Percentiles rank a stretch among this genome's conserved stretches.
These are phyloP conservation scores for Ceriagrion tenellum DNA, from an alignment of 2,888 invertebrate genomes.

Conservation along the genomic window DNA sequence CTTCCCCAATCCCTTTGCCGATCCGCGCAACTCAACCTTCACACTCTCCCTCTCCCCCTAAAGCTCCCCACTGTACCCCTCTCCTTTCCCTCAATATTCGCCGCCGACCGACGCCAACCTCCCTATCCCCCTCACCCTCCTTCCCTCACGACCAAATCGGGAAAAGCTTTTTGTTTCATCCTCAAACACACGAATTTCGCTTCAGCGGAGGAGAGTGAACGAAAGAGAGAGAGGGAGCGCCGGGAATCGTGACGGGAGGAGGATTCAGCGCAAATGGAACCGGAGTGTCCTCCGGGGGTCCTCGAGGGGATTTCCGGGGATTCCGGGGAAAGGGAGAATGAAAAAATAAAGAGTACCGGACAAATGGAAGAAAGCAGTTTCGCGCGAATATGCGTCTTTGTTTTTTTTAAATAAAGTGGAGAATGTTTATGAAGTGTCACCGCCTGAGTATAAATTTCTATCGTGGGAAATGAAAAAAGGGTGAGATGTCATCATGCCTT, in stretches of 20 bases:
- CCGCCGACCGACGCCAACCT: too few species aligned
- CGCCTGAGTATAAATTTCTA: not conserved
- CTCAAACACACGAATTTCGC: constrained; percentile 17
- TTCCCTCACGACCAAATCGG: not conserved
- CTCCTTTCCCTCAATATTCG: not conserved
- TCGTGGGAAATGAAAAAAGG: not conserved
- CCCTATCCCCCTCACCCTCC: not conserved
- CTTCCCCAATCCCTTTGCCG: too few species aligned
- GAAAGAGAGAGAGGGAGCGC: not conserved
- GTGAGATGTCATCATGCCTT: not conserved
- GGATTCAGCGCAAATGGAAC: not conserved
- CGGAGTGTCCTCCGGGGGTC: not conserved
- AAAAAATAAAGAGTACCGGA: not conserved
- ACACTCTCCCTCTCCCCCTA: not conserved
- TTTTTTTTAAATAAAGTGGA: not conserved
- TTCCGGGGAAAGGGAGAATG: too few species aligned
- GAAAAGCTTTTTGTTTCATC: not conserved
- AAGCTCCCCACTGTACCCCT: not conserved
- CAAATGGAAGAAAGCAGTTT: constrained; percentile 16
- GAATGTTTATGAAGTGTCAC: not conserved
- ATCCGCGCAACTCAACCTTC: not conserved
- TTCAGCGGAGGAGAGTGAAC: not conserved
- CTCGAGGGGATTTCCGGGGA: not conserved
- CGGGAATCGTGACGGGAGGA: not conserved
- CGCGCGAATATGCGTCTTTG: not conserved